Base-by-base conservation (phyloP, 2,797 vertebrate species). In the Meda fulgida region DNA sequence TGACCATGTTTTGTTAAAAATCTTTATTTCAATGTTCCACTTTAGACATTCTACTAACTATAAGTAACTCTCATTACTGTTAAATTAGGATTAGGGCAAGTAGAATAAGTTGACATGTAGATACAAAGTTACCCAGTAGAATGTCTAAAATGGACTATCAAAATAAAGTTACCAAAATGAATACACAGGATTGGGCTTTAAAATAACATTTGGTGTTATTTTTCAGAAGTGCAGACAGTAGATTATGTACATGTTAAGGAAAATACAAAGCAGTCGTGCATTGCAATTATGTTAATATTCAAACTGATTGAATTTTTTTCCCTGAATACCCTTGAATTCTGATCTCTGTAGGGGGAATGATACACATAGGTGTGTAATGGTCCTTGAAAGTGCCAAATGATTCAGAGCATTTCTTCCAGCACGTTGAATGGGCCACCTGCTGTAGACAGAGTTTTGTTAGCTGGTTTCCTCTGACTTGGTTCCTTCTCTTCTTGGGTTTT, bases 361-460 rank as follows among this genome's bases (percentile, higher is more conserved):
- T 83, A 70, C 83, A 69, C 76, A 75, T 40, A 76, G 55, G 36
- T 29, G 67, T 82, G 84, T 84, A 90, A 88, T 87, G 84, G 40
- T 46, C 88, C 78, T 72, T 88, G 63, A 90, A 88, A 89, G 75
- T 88, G 85, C 88, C 78, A 67, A 81, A 89, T 81, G 77, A 90
- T 80, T 85, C 81, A 40, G 75, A 82, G 84, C 90, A 92, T 90
- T 90, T 75, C 90, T 93, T 92, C 91, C 71, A 86, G 75, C 85
- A 36, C 89, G 91, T 40, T 89, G 88, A 92, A 88, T 71, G 67
- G 83, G 81, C 85, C 88, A 91, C 86, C 89, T 90, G 83, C 67
- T 84, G 84, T n/a, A 88, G 86, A 91, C 91, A 86, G 84, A 19
- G 65, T 86, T 91, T 86, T 88, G 81, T 90, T 83, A 78, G 40